Evolutionary conservation across 1,140 invertebrate species (phyloP).

Genomic region (Pseudachorutes palmiensis): DNA sequence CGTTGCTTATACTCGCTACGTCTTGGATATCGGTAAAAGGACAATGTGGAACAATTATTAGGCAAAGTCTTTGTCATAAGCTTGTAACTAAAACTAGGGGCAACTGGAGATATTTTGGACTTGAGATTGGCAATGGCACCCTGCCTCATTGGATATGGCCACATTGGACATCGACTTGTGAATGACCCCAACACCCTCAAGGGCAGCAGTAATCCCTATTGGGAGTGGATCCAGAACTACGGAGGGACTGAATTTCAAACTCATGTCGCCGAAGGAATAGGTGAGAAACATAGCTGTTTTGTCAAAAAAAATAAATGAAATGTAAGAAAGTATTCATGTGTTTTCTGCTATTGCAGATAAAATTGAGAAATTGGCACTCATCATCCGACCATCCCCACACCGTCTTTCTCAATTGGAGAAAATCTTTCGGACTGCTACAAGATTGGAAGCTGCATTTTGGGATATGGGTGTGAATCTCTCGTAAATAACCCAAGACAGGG

Average conservation of each 20-base stretch:
- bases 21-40: background rate
- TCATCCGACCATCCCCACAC: background rate
- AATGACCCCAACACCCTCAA: background rate
- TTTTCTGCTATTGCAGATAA: background rate
- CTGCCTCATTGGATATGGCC: constrained; percentile 7
- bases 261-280: background rate
- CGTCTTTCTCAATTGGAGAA: background rate
- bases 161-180: background rate
- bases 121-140: constrained; percentile 1
- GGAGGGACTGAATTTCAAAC: constrained; percentile 2
- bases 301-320: background rate
- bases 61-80: background rate
- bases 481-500: no score
- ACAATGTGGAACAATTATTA: background rate
- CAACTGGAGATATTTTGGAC: background rate
- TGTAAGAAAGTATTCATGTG: no score
- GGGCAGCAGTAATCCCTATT: background rate
- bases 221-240: constrained; percentile 3
- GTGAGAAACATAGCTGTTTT: background rate
- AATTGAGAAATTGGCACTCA: background rate
- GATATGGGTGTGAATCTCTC: constrained; percentile 3
- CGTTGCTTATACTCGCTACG: constrained; percentile 6
- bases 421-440: background rate
- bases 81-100: background rate
- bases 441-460: constrained; percentile 15